Evolutionary conservation across 2,797 vertebrate species (phyloP).

Genomic region (Pogoniulus pusillus): DNA sequence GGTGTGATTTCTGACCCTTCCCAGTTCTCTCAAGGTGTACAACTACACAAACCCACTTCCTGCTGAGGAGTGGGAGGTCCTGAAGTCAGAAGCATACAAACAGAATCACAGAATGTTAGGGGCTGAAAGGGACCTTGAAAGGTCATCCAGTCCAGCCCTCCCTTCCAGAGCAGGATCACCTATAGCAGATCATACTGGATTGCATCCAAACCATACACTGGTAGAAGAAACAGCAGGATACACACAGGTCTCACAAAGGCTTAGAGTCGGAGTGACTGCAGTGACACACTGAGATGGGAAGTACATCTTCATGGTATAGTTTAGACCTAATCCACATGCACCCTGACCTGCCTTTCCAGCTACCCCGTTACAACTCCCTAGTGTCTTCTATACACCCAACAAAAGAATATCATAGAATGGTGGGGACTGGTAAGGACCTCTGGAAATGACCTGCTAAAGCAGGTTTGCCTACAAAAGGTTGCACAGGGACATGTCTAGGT

Average conservation of each 20-base stretch:
- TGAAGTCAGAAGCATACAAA: not conserved
- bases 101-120: no score
- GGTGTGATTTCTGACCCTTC: not conserved
- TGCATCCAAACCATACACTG: not conserved
- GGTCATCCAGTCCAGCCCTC: no score
- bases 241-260: rapidly evolving
- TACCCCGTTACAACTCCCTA: not conserved
- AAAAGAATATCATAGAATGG: not conserved
- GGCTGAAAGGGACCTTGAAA: no score
- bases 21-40: not conserved
- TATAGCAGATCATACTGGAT: no score
- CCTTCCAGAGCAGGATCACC: no score
- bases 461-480: no score
- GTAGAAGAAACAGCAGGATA: not conserved
- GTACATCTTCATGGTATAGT: not conserved
- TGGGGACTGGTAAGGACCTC: no score
- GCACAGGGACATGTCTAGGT: no score
- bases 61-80: not conserved
- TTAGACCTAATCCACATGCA: not conserved
- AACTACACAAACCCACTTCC: not conserved
- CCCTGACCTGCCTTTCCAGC: not conserved
- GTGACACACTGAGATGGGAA: not conserved
- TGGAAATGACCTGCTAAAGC: no score
- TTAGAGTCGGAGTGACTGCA: not conserved
- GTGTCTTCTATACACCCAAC: not conserved